These are phyloP conservation scores for Diphyllodes magnificus DNA, from an alignment of 2,113 vertebrate species.

Conservation along the genomic window DNA sequence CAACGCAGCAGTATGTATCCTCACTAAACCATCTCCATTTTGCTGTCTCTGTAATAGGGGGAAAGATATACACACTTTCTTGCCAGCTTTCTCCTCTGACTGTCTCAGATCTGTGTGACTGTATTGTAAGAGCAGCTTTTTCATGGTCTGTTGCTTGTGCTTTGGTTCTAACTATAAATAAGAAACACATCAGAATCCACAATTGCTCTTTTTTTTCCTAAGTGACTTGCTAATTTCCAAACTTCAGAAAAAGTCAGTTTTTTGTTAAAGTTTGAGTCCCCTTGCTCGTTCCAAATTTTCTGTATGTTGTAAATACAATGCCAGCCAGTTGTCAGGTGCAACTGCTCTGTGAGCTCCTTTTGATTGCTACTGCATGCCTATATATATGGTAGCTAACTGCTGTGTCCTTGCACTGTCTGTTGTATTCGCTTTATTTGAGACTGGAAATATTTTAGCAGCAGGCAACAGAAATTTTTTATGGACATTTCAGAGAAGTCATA, in stretches of 20 bases:
- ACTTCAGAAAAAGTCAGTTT: background rate
- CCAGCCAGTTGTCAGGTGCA: background rate
- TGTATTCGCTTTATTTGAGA: background rate
- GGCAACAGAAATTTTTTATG: background rate
- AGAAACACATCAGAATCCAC: background rate
- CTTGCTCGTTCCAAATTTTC: background rate
- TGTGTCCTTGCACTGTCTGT: constrained; percentile 4
- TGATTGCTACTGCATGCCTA: background rate
- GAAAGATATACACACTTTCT: background rate
- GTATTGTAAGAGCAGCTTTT: background rate
- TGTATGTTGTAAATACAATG: background rate
- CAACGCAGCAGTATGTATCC: background rate
- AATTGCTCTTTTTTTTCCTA: background rate
- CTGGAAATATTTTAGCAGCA: background rate
- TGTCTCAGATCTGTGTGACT: background rate
- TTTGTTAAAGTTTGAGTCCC: background rate
- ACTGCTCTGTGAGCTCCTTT: background rate
- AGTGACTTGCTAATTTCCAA: background rate
- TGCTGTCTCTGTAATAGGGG: background rate
- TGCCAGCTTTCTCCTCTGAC: background rate
- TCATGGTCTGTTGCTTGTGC: background rate
- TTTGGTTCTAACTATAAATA: constrained; percentile 13
- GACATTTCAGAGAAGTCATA: background rate
- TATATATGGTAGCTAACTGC: constrained; percentile 13
- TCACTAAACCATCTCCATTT: constrained; percentile 30